Percentiles rank a stretch among this genome's conserved stretches.
Evolutionary conservation across 1,140 invertebrate species (phyloP).

Genomic region (Nomia melanderi): DNA sequence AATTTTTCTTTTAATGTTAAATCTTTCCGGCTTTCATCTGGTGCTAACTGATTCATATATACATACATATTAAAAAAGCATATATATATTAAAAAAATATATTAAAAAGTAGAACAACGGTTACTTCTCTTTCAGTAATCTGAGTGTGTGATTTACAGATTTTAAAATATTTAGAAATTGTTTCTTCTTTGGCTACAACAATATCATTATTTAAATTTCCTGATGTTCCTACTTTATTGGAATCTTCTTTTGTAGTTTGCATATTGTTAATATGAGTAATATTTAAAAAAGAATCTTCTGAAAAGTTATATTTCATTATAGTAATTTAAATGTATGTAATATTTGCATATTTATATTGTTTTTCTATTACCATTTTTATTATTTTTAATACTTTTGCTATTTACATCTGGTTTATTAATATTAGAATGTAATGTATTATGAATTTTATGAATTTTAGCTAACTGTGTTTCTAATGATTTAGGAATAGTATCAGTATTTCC

Average conservation of each 20-base stretch:
- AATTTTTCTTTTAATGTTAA: conserved; percentile 40
- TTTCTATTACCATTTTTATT: not conserved
- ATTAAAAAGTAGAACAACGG: no score
- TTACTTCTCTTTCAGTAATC: conserved; percentile 1
- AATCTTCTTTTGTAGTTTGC: conserved; percentile 5
- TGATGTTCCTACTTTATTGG: not conserved
- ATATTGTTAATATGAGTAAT: not conserved
- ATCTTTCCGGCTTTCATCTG: not conserved
- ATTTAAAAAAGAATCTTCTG: not conserved
- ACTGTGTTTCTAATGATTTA: not conserved
- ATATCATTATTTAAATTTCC: not conserved
- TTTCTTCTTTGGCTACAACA: not conserved
- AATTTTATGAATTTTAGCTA: conserved; percentile 21
- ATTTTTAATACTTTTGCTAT: not conserved
- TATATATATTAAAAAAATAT: not conserved
- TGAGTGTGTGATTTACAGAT: not conserved
- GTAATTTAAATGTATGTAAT: not conserved
- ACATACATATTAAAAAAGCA: not conserved
- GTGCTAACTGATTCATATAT: not conserved
- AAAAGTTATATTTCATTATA: not conserved
- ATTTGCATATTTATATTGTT: not conserved
- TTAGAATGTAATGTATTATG: not conserved
- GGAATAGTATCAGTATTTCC: not conserved
- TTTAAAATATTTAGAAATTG: conserved; percentile 24
- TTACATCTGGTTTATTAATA: not conserved